Conservation (phyloP, 2,888 invertebrate genomes). For the Penaeus monodon region DNA sequence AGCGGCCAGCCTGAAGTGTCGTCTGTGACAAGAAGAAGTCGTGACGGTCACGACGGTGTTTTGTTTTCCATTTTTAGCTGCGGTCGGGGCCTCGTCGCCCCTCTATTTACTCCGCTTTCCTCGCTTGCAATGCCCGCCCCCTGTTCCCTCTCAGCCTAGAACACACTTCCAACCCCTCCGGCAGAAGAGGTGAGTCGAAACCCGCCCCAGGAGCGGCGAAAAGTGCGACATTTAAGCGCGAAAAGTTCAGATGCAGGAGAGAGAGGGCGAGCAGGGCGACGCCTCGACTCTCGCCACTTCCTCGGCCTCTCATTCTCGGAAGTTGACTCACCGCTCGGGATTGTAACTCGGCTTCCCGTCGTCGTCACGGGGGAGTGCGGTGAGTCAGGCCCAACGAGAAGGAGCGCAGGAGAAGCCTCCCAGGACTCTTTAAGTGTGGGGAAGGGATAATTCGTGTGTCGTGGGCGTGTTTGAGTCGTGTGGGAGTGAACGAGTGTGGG, state of each 20-base stretch:
- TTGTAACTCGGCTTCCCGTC: neutral
- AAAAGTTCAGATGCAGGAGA: conserved; percentile 19
- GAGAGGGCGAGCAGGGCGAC: neutral
- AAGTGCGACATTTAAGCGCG: neutral
- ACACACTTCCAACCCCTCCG: neutral
- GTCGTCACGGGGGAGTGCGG: neutral
- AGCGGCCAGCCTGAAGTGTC: too few relatives aligned
- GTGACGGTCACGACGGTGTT: conserved; percentile 42
- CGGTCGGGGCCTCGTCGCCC: too few relatives aligned
- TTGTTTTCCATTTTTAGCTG: conserved; percentile 47
- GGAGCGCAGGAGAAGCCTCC: too few relatives aligned
- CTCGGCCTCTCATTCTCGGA: conserved; percentile 28
- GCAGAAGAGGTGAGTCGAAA: conserved; percentile 4
- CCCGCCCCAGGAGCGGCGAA: neutral
- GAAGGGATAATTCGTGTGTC: too few relatives aligned
- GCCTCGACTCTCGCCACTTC: conserved; percentile 3
- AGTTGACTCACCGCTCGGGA: conserved; percentile 30
- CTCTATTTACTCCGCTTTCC: neutral
- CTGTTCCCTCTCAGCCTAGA: neutral
- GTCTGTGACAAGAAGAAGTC: neutral
- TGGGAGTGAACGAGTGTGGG: too few relatives aligned
- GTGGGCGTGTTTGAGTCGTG: too few relatives aligned
- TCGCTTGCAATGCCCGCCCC: neutral
- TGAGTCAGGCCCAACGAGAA: too few relatives aligned
- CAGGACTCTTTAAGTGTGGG: too few relatives aligned